These are phyloP conservation scores for Megaustenia siamemsis DNA, from an alignment of 2,888 invertebrate species.

Conservation along the genomic window DNA sequence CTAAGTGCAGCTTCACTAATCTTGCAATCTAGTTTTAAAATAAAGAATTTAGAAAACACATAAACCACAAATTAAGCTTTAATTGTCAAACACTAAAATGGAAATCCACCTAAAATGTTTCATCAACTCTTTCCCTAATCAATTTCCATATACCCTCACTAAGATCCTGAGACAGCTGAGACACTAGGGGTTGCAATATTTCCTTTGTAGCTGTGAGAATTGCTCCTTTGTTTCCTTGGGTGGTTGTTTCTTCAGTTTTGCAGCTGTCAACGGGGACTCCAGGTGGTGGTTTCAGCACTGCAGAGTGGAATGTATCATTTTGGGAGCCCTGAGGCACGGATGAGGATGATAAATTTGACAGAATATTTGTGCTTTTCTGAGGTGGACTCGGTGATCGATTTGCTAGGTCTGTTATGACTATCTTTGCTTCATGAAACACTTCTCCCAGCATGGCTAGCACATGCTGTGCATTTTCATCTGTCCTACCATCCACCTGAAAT, in stretches of 20 bases:
- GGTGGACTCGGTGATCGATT: constrained; percentile 19
- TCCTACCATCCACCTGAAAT: constrained; percentile 44
- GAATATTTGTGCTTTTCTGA: neutral
- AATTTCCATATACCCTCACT: constrained; percentile 51
- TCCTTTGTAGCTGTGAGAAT: constrained; percentile 46
- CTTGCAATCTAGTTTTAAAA: too few relatives aligned
- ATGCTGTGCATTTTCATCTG: constrained; percentile 41
- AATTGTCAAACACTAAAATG: too few relatives aligned
- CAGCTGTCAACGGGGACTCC: neutral
- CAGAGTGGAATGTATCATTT: constrained; percentile 43
- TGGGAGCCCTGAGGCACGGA: constrained; percentile 23
- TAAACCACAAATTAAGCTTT: too few relatives aligned
- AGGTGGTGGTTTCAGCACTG: neutral
- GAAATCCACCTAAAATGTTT: neutral
- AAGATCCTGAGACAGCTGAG: constrained; percentile 56
- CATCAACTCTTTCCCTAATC: constrained; percentile 48
- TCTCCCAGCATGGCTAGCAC: constrained; percentile 47
- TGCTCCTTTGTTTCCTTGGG: constrained; percentile 11
- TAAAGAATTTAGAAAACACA: too few relatives aligned
- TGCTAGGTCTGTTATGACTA: constrained; percentile 33
- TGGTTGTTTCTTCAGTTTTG: constrained; percentile 5
- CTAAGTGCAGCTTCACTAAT: too few relatives aligned
- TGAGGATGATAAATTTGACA: constrained; percentile 22
- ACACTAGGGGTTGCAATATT: constrained; percentile 55
- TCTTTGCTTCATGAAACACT: constrained; percentile 51